Evolutionary conservation across 2,797 vertebrate species (phyloP).

Genomic region (Picus viridis): DNA sequence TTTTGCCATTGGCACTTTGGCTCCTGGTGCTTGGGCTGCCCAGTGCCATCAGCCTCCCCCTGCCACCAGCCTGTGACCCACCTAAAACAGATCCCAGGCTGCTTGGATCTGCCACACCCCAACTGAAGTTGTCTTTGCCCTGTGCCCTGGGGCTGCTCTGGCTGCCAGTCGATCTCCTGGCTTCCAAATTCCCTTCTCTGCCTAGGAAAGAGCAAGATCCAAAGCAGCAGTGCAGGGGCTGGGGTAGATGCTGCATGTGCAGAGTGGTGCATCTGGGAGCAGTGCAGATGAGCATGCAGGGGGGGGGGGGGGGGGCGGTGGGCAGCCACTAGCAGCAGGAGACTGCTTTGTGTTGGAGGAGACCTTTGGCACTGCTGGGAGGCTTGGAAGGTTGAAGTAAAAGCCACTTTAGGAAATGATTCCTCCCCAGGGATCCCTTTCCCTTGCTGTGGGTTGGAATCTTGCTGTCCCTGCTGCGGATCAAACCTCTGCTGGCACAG

Average conservation of each 20-base stretch:
- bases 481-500: no score
- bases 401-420: no score
- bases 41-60: background rate
- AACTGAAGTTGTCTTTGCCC: background rate
- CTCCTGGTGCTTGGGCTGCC: fast-evolving
- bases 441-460: no score
- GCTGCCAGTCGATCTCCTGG: background rate
- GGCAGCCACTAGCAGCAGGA: background rate
- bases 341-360: no score
- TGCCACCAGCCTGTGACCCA: background rate
- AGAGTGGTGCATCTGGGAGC: background rate
- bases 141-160: background rate
- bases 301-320: fast-evolving
- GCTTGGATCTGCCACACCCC: fast-evolving
- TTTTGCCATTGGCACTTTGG: background rate
- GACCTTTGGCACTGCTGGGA: no score
- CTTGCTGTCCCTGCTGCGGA: no score
- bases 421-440: no score
- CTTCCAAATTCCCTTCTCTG: background rate
- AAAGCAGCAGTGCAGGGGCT: fast-evolving
- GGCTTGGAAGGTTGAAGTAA: no score
- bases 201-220: background rate
- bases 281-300: background rate
- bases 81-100: fast-evolving
- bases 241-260: background rate